phyloP scores from a whole-genome alignment of 2,797 vertebrate species.

The Schizopygopsis pylzovi region DNA sequence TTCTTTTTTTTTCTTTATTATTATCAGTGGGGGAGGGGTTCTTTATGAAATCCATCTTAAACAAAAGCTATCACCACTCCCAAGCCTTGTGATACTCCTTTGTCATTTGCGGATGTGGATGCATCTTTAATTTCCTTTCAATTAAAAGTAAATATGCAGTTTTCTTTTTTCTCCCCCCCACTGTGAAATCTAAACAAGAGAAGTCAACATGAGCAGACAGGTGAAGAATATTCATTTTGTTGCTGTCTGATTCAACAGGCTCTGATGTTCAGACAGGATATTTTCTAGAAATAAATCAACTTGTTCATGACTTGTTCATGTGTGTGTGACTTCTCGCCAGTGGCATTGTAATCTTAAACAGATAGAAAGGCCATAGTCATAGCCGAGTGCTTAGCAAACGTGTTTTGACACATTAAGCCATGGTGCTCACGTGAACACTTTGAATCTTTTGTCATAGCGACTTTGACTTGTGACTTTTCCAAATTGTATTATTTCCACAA shows the following conservation, averaged over 20 bases:
- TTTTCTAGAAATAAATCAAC: conserved; percentile 32
- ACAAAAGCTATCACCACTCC: conserved; percentile 85
- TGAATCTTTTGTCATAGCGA: background rate
- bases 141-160: conserved; percentile 88
- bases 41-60: conserved; percentile 87
- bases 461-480: conserved; percentile 1
- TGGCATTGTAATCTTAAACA: background rate
- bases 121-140: conserved; percentile 89
- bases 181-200: conserved; percentile 86
- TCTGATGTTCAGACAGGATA: conserved; percentile 62
- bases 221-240: conserved; percentile 87
- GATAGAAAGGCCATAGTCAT: background rate
- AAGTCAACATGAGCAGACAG: conserved; percentile 84
- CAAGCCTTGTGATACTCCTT: conserved; percentile 81
- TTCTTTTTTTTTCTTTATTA: conserved; percentile 76
- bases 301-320: background rate
- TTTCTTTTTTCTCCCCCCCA: conserved; percentile 80
- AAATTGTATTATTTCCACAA: background rate
- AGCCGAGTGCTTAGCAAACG: background rate
- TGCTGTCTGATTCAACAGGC: conserved; percentile 82
- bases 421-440: background rate
- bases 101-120: conserved; percentile 84
- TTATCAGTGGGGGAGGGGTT: conserved; percentile 79
- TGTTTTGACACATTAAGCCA: background rate
- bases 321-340: background rate